These are phyloP conservation scores for Steatocranus sp. DNA, from an alignment of 2,797 vertebrate genomes.

Conservation along the genomic window DNA sequence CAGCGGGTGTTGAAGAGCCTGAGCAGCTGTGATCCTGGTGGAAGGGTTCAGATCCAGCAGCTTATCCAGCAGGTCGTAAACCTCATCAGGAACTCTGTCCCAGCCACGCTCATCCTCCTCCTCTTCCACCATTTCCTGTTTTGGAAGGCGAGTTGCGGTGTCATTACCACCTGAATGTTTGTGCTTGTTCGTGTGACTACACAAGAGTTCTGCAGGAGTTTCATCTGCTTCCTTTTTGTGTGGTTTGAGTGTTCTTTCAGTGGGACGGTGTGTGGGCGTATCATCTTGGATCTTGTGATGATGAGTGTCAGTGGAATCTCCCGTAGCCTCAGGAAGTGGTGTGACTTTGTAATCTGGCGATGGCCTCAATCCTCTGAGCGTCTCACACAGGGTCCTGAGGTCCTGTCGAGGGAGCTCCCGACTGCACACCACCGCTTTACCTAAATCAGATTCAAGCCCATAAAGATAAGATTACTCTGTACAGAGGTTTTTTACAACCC, in stretches of 20 bases:
- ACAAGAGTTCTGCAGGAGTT: not conserved
- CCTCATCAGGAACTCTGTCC: slow-evolving; percentile 85
- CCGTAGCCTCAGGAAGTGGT: not conserved
- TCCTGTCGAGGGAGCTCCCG: slow-evolving; percentile 87
- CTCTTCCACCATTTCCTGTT: not conserved
- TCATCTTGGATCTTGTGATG: not conserved
- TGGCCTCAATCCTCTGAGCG: slow-evolving; percentile 72
- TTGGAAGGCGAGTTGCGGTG: not conserved
- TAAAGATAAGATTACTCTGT: not conserved
- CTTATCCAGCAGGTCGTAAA: slow-evolving; percentile 89
- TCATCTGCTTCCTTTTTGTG: not conserved
- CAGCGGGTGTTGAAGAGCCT: slow-evolving; percentile 84
- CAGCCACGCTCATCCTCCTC: slow-evolving; percentile 70
- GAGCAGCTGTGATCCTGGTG: slow-evolving; percentile 86
- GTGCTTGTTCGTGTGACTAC: not conserved
- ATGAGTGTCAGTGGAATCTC: not conserved
- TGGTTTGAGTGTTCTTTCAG: not conserved
- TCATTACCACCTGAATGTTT: not conserved
- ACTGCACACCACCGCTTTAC: slow-evolving; percentile 90
- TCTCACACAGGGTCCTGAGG: slow-evolving; percentile 88
- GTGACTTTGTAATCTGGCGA: slow-evolving; percentile 31
- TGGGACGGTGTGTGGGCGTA: not conserved
- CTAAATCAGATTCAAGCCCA: slow-evolving; percentile 53
- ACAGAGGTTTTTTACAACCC: not conserved
- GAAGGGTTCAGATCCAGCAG: slow-evolving; percentile 92